Conservation (phyloP, 2,113 vertebrate genomes). For the Toxotes chatareus region DNA sequence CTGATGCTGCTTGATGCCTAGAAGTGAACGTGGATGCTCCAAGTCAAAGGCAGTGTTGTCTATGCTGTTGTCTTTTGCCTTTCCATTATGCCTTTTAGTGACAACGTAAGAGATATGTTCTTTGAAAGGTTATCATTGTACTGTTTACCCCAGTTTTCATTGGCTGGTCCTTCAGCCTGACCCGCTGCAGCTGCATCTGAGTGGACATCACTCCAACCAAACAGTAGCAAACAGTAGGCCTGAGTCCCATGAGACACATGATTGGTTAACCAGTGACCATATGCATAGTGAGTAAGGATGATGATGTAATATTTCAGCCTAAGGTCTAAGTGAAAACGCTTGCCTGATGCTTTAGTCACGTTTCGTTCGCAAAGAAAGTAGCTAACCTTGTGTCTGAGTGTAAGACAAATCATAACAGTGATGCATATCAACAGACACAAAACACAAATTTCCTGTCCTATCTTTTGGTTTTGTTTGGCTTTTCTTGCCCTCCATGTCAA, state of each 20-base stretch:
- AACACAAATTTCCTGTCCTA: constrained; percentile 3
- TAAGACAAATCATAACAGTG: constrained; percentile 36
- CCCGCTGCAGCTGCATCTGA: constrained; percentile 29
- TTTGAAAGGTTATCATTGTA: neutral
- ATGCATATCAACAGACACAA: constrained; percentile 14
- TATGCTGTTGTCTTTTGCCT: neutral
- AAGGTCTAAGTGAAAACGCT: constrained; percentile 37
- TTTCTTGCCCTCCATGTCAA: neutral
- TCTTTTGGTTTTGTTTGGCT: constrained; percentile 1
- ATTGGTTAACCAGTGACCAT: constrained; percentile 63
- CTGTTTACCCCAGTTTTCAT: constrained; percentile 48
- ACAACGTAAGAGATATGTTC: neutral
- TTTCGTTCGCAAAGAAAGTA: constrained; percentile 26
- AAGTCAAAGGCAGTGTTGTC: neutral
- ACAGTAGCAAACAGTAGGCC: constrained; percentile 52
- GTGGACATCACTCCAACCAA: constrained; percentile 40
- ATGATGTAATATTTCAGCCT: constrained; percentile 64
- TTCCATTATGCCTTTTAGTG: neutral
- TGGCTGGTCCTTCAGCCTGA: constrained; percentile 30
- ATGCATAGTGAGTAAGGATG: constrained; percentile 58
- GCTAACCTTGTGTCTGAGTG: constrained; percentile 4
- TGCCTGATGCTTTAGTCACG: constrained; percentile 43
- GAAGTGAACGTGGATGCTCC: neutral
- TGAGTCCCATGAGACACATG: constrained; percentile 31
- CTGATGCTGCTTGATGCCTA: neutral